Base-by-base conservation (phyloP, 1,140 invertebrate genomes). In the Formica exsecta region DNA sequence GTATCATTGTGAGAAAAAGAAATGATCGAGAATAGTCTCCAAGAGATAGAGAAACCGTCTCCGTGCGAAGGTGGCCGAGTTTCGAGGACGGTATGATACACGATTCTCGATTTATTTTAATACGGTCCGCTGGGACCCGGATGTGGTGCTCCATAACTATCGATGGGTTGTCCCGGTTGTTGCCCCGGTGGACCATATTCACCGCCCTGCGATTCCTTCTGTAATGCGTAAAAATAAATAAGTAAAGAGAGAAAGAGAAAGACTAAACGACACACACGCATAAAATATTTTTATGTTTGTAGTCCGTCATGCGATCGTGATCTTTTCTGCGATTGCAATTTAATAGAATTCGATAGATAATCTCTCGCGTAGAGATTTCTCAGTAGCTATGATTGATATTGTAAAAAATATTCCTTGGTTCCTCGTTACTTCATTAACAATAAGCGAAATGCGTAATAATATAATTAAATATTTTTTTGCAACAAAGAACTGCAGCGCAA, bases 101-200 rank as follows among this genome's bases (percentile, higher is more conserved):
- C 13, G 29, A 51, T 51, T 51, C 41, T 75, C 32, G 51, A 51
- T 51, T 51, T 19, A 51, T 51, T 51, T 87, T 92, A 94, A 54
- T 94, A 94, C 44, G 93, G 92, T 36, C 95, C 94, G 11, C 92
- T 90, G 68, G 91, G 86, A 5, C 66, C 85, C 38, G 66, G 89
- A 81, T 68, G 91, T 4, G 95, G 95, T 2, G 95, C 93, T 8
- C 95, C 95, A 86, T 96, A 96, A 57, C 90, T 94, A 84, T 95
- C 95, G 7, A 92, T 71, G 13, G 92, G 91, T 32, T 88, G 74
- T 3, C 79, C 79, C 16, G 91, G 89, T 0, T 89, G 90, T 8
- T 91, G 90, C 3, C 91, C 89, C 6, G 95, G 95, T 48, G 95
- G 94, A 29, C 96, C 96, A 81, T 96, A 96, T 66, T 94, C 94